Evolutionary conservation across 2,888 invertebrate species (phyloP).

Genomic region (Lepidocyrtoides sp.): DNA sequence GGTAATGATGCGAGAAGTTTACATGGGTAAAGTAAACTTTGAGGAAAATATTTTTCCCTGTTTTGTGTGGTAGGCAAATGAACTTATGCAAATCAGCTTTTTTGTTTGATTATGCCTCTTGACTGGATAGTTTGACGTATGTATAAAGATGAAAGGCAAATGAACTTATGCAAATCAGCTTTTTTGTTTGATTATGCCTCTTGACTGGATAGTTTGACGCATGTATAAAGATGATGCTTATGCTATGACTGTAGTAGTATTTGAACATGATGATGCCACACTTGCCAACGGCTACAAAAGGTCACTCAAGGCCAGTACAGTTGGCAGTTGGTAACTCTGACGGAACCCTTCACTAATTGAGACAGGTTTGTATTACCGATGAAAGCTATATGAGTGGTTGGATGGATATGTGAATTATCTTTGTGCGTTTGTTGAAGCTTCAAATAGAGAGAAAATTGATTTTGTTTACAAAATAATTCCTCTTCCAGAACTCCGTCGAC

Average conservation of each 20-base stretch:
- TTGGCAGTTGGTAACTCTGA: too few relatives aligned
- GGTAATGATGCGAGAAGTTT: constrained; percentile 33
- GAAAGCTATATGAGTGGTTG: background rate
- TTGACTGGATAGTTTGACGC: background rate
- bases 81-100: constrained; percentile 20
- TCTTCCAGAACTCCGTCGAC: too few relatives aligned
- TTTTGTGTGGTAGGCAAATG: background rate
- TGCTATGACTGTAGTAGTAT: too few relatives aligned
- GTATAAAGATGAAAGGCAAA: background rate
- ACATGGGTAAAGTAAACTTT: background rate
- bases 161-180: background rate
- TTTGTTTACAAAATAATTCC: constrained; percentile 3
- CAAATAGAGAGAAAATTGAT: constrained; percentile 24
- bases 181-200: constrained; percentile 22
- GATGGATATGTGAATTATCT: background rate
- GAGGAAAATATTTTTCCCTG: background rate
- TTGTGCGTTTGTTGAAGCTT: background rate
- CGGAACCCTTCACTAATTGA: background rate
- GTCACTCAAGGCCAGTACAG: background rate
- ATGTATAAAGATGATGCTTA: background rate
- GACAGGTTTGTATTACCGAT: background rate
- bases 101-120: constrained; percentile 36
- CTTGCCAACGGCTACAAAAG: background rate
- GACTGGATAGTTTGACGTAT: background rate
- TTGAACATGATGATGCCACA: too few relatives aligned